A percentile compares a stretch with the other conserved stretches of the same genome.
Conservation (phyloP, 2,888 invertebrate genomes). For the Sisyra nigra region DNA sequence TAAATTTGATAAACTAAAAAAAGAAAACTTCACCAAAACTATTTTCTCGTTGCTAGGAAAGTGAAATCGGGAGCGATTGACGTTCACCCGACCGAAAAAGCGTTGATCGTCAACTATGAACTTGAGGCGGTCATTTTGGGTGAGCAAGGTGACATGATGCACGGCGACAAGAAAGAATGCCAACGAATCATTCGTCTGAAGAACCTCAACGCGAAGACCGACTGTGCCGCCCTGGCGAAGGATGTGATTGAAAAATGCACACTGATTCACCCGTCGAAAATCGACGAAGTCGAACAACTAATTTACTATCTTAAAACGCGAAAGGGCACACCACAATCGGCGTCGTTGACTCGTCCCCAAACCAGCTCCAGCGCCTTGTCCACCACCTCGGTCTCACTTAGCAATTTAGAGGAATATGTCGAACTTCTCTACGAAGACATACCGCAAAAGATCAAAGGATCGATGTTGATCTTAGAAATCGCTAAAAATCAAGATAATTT, state of each 20-base stretch:
- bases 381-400: slow-evolving; percentile 39
- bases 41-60: slow-evolving; percentile 29
- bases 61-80: slow-evolving; percentile 65
- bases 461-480: slow-evolving; percentile 77
- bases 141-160: slow-evolving; percentile 60
- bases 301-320: slow-evolving; percentile 75
- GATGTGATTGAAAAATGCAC: slow-evolving; percentile 78
- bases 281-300: slow-evolving; percentile 74
- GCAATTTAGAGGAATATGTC: slow-evolving; percentile 83
- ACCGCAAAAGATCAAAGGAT: slow-evolving; percentile 82
- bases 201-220: slow-evolving; percentile 60
- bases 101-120: slow-evolving; percentile 74
- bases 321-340: slow-evolving; percentile 31
- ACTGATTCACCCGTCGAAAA: slow-evolving; percentile 64
- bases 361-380: slow-evolving; percentile 8
- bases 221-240: slow-evolving; percentile 60
- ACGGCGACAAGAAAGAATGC: slow-evolving; percentile 68
- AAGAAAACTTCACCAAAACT: background rate
- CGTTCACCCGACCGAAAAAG: slow-evolving; percentile 78
- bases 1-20: background rate
- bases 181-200: slow-evolving; percentile 72
- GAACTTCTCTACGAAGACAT: slow-evolving; percentile 93
- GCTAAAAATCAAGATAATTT: slow-evolving; percentile 90
- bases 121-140: slow-evolving; percentile 73
- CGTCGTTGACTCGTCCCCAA: background rate